Evolutionary conservation across 2,888 invertebrate genomes (phyloP), one percentile per base, ranked within the genome.

Genomic region (Nycteola revayana): DNA sequence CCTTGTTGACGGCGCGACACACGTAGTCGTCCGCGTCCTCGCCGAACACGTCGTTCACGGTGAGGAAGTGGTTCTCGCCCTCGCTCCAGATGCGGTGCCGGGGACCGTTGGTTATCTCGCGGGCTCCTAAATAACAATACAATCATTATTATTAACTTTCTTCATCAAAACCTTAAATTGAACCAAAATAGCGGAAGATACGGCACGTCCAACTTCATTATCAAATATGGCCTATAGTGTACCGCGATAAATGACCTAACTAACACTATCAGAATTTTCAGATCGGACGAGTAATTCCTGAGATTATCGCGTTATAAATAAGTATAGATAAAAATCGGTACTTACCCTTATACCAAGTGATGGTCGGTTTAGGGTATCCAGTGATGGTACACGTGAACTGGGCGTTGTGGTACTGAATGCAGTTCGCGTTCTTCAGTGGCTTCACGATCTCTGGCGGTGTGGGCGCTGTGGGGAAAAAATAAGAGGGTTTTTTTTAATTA

Each of bases 11-110:
- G 1, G 98, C 99, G 35, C 98, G 92, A 71, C 98, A 97, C 7
- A 96, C 94, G 77, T 99, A 99, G 79, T 99, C 99, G 80, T 99
- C 99, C 0, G 98, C 98, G 82, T 99, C 99, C 75, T 99, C 99
- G 0, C 98, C 98, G 78, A 94, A 98, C 1, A 98, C 95, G 65
- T 98, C 97, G 70, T 95, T 94, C 9, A 99, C 95, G 0, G 95
- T 93, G 9, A 99, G 91, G 73, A 94, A 94, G 70, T 98, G 94
- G 46, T 90, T 92, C 59, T 98, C 95, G 5, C 97, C 98, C 69
- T 99, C 98, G 45, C 94, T 93, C 77, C 95, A 94, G 69, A 98
- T 97, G 65, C 95, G 95, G 83, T 98, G 96, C 42, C 98, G 95
- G 0, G 96, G 94, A 0, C 98, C 96, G 70, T 94, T 96, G 18